Percentiles rank a stretch among this genome's conserved stretches.
Evolutionary conservation across 2,113 vertebrate species (phyloP).

Genomic region (Cryptomyrus ogoouensis): DNA sequence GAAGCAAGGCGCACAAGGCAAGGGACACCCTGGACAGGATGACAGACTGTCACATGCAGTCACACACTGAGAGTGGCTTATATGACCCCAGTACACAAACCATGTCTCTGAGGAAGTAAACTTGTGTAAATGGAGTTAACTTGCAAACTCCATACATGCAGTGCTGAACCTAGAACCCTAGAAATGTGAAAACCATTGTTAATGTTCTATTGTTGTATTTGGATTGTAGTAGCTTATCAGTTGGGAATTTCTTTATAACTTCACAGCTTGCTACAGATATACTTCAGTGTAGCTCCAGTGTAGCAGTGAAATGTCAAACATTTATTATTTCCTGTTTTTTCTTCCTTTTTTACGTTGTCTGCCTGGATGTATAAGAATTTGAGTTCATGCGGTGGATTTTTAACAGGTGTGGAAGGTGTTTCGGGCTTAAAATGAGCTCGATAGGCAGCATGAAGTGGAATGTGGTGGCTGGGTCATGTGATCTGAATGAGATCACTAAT

Average conservation of each 20-base stretch:
- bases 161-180: neutral
- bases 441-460: neutral
- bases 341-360: neutral
- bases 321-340: neutral
- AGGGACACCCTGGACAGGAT: neutral
- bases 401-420: neutral
- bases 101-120: neutral
- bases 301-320: neutral
- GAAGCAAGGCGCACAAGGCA: neutral
- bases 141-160: neutral
- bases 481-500: neutral
- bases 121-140: neutral
- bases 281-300: neutral
- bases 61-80: neutral
- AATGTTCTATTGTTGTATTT: neutral
- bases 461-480: neutral
- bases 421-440: neutral
- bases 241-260: neutral
- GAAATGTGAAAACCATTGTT: neutral
- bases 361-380: neutral
- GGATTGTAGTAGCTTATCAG: neutral
- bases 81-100: neutral
- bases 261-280: neutral
- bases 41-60: neutral
- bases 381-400: neutral